A percentile compares a stretch with the other conserved stretches of the same genome.
phyloP scores from a whole-genome alignment of 2,113 vertebrate genomes.

The Ondatra zibethicus region DNA sequence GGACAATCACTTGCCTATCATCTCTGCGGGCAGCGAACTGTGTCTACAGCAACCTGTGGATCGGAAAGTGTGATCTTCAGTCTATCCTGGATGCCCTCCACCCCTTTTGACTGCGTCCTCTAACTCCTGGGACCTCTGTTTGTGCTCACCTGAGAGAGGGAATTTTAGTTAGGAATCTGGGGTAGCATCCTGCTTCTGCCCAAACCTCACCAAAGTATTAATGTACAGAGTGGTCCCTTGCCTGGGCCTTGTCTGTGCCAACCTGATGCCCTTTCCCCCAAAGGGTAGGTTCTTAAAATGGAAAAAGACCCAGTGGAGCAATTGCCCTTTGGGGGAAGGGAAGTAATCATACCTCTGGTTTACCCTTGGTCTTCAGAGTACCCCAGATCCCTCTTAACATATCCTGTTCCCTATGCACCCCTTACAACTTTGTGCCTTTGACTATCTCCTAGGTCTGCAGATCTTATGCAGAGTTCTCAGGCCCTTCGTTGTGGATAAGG shows the following conservation, averaged over 20 bases:
- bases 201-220: constrained; percentile 77
- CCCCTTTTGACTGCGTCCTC: neutral
- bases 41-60: constrained; percentile 98
- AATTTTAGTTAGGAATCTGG: constrained; percentile 60
- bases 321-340: constrained; percentile 49
- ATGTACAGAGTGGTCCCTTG: constrained; percentile 59
- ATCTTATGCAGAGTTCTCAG: constrained; percentile 74
- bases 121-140: constrained; percentile 56
- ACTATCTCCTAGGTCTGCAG: constrained; percentile 75
- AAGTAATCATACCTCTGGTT: constrained; percentile 49
- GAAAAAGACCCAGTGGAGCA: constrained; percentile 19
- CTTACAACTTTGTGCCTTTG: constrained; percentile 81
- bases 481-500: constrained; percentile 55
- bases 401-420: neutral
- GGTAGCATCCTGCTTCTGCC: constrained; percentile 61
- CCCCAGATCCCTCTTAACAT: neutral
- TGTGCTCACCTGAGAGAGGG: constrained; percentile 27
- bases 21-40: constrained; percentile 98
- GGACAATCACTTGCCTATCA: constrained; percentile 99
- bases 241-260: constrained; percentile 75
- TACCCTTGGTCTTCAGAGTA: constrained; percentile 64
- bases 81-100: neutral
- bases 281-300: constrained; percentile 12
- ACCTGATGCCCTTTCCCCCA: constrained; percentile 40
- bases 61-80: constrained; percentile 89